Evolutionary conservation across 2,888 invertebrate genomes (phyloP), one percentile per base, ranked within the genome.

Genomic region (Siphlonurus alternatus): DNA sequence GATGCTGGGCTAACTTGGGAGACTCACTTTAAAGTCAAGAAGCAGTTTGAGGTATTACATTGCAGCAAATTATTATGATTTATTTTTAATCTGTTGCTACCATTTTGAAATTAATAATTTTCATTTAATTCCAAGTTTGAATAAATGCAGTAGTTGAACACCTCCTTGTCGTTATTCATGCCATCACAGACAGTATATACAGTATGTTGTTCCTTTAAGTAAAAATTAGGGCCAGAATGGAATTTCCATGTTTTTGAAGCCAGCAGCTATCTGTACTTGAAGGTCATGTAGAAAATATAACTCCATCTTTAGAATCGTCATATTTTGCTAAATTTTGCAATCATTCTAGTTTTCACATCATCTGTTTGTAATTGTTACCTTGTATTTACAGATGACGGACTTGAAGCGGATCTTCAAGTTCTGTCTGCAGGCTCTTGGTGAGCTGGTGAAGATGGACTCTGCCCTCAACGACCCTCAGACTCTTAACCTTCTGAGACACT

Each of bases 1-100:
- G 91, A 91, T 76, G 87, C 92, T 15, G 92, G 93, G 3, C 78
- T 94, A 61, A 86, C 92, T 59, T 93, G 90, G 89, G 92, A 92
- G 75, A 83, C 87, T 51, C 93, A 95, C 76, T 85, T 88, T 71
- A 82, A 84, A 72, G 85, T 89, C 25, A 94, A 93, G 75, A 85
- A 85, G 70, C 83, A 86, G 56, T 94, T 95, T 78, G 93, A 94
- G 79, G 83, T 80, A 71, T 65, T 63, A 10, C n/a, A 3, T 3
- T 51, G 51, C 23, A 18, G 10, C 22, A 51, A 1, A 18, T 25
- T 62, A 10, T 53, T 18, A 23, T 15, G 24, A 62, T 22, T 2
- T 51, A 51, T 1, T 62, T 25, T 38, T 25, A 15, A 61, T 2
- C 18, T 15, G 1, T 22, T 22, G 1, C 18, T n/a, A 61, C 10